phyloP scores from a whole-genome alignment of 2,888 invertebrate species.

The Subacronicta megacephala region DNA sequence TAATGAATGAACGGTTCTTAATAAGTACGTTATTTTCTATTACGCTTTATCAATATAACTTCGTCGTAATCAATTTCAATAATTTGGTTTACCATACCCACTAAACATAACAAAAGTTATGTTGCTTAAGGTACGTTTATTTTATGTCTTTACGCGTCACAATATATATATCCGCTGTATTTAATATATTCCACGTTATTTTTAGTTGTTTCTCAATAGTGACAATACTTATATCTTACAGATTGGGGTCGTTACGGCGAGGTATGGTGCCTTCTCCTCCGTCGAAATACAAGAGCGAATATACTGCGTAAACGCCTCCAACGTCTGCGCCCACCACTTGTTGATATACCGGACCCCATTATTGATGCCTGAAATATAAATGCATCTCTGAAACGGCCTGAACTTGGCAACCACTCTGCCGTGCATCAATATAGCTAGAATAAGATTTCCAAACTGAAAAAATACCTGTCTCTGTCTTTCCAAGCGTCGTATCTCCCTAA shows the following conservation, averaged over 20 bases:
- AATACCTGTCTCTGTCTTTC: conserved; percentile 91
- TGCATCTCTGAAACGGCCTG: neutral
- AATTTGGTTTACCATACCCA: conserved; percentile 16
- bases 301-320: conserved; percentile 96
- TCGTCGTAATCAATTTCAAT: conserved; percentile 12
- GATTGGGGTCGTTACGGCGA: conserved; percentile 63
- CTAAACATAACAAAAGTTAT: conserved; percentile 47
- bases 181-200: conserved; percentile 13
- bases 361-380: conserved; percentile 80
- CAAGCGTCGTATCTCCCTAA: conserved; percentile 94
- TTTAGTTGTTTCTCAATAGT: conserved; percentile 7
- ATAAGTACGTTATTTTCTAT: conserved; percentile 43
- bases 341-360: conserved; percentile 81
- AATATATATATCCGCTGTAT: conserved; percentile 24
- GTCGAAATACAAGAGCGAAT: conserved; percentile 94
- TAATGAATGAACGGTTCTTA: conserved; percentile 31
- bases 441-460: neutral
- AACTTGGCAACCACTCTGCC: neutral
- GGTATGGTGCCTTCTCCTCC: conserved; percentile 85
- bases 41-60: conserved; percentile 28
- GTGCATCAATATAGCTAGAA: neutral
- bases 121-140: conserved; percentile 16
- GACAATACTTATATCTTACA: conserved; percentile 35
- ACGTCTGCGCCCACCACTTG: conserved; percentile 91
- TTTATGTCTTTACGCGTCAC: conserved; percentile 10